A percentile compares a stretch with the other conserved stretches of the same genome.
phyloP scores from a whole-genome alignment of 1,140 invertebrate species.

The roundworm (Caenorhabditis elegans) region WBcel235 BX284602.5:7681001-7681500 shows the following conservation, averaged over 20 bases:
- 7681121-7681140: not conserved
- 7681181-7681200: constrained; percentile 9
- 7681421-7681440: too few relatives aligned
- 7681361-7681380: too few relatives aligned
- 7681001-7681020: not conserved
- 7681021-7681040: not conserved
- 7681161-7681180: not conserved
- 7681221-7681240: constrained; percentile 2
- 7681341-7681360: not conserved
- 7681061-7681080: not conserved
- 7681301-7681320: not conserved
- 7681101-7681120: constrained; percentile 13
- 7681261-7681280: not conserved
- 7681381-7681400: too few relatives aligned
- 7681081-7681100: not conserved
- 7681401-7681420: too few relatives aligned
- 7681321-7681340: not conserved
- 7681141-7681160: not conserved
- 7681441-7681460: too few relatives aligned
- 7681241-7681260: not conserved
- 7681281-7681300: not conserved
- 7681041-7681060: not conserved
- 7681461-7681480: too few relatives aligned
- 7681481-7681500: not conserved
- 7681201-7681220: not conserved